These are phyloP conservation scores for Drosophila oshimai DNA, from an alignment of 1,140 invertebrate species.

Conservation along the genomic window DNA sequence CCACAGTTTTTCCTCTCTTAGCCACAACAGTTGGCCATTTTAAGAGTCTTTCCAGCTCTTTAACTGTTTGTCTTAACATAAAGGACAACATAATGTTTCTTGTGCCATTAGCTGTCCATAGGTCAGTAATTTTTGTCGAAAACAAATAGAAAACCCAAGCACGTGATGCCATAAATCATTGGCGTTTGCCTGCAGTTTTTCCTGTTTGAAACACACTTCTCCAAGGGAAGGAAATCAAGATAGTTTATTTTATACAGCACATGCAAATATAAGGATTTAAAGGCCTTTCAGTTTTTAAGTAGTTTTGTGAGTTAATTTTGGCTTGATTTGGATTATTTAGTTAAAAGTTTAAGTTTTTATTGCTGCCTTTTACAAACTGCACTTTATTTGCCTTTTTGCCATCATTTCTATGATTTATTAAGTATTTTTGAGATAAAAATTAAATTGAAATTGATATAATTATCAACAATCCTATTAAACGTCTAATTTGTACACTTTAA, in stretches of 20 bases:
- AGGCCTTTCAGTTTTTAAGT: too few relatives aligned
- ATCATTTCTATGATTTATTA: too few relatives aligned
- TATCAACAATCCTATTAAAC: too few relatives aligned
- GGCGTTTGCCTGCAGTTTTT: constrained; percentile 7
- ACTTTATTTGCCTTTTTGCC: too few relatives aligned
- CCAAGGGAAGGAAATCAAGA: background rate
- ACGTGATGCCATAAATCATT: constrained; percentile 47
- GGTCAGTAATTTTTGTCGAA: constrained; percentile 40
- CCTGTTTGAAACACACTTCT: constrained; percentile 10
- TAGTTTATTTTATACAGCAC: background rate
- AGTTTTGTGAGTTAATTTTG: too few relatives aligned
- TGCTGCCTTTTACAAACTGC: too few relatives aligned
- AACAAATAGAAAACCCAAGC: constrained; percentile 39
- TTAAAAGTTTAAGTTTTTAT: too few relatives aligned
- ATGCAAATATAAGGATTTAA: background rate
- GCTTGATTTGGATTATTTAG: too few relatives aligned
- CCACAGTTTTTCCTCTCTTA: background rate
- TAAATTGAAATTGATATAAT: too few relatives aligned
- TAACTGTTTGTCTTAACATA: background rate
- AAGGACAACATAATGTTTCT: constrained; percentile 9
- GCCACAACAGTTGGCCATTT: constrained; percentile 20
- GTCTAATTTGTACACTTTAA: too few relatives aligned
- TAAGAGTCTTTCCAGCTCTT: constrained; percentile 18
- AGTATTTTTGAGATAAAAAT: too few relatives aligned
- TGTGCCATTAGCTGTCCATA: constrained; percentile 26